phyloP scores from a whole-genome alignment of 2,113 vertebrate species.

The Campylomormyrus numenius region DNA sequence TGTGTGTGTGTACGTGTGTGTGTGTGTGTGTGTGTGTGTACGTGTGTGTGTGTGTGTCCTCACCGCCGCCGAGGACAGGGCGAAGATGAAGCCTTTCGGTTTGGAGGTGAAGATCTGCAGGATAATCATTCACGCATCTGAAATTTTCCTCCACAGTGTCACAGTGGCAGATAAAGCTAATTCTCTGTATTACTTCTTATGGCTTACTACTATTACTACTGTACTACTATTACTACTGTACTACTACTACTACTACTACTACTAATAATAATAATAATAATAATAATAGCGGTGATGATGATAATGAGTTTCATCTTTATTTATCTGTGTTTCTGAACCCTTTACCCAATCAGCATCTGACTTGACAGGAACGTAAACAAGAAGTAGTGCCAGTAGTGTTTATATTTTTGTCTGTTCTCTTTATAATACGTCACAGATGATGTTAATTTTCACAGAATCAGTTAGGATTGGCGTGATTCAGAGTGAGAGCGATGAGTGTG shows the following conservation, averaged over 20 bases:
- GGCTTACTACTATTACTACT: neutral
- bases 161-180: neutral
- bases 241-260: too few species aligned
- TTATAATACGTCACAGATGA: neutral
- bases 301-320: neutral
- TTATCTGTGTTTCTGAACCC: neutral
- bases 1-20: too few species aligned
- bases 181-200: neutral
- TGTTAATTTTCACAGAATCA: neutral
- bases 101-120: neutral
- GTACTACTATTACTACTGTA: too few species aligned
- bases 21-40: too few species aligned
- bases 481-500: neutral
- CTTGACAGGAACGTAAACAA: neutral
- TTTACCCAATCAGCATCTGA: neutral
- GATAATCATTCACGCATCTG: neutral
- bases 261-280: neutral
- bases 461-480: neutral
- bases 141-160: neutral
- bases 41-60: too few species aligned
- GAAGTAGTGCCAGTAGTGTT: neutral
- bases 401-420: neutral
- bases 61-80: neutral
- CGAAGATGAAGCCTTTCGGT: neutral
- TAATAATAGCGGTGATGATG: neutral